Base-by-base conservation (phyloP, 2,797 vertebrate genomes). In the Danio tinwini region DNA sequence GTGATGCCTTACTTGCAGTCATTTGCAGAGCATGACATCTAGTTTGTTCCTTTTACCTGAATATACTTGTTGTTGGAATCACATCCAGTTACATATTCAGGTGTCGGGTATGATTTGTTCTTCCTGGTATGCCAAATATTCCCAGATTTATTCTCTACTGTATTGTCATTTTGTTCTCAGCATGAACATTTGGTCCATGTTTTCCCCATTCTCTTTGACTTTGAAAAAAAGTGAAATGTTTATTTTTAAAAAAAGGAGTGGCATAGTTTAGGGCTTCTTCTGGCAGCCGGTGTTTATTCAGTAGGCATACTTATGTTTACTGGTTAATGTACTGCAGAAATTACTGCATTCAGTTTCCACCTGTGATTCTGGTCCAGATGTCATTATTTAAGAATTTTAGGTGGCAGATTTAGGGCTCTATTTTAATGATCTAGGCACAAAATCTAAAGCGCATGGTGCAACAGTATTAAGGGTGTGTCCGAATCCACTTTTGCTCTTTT, bases 381-480 rank as follows among this genome's bases (percentile, higher is more conserved):
- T 80, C 67, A 83, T 86, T 81, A 84, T 52, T 84, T 69, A 75
- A 74, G 65, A 64, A 79, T 83, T 83, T 69, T 56, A 73, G 73
- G 19, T 44, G 47, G 56, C 68, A 72, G 62, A 78, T 78, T 86
- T 29, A 29, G 1, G 29, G 29, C 3, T 29, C 29, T 29, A 29
- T 29, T 29, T 29, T 29, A 29, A 29, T 29, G 29, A 29, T 29
- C 29, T 29, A 29, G 29, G 3, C 29, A 29, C 29, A 29, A 29
- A 29, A 29, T 1, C 29, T 29, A n/a, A n/a, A n/a, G n/a, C n/a
- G n/a, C n/a, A n/a, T n/a, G n/a, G n/a, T n/a, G n/a, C n/a, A n/a
- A n/a, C n/a, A n/a, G n/a, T n/a, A n/a, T n/a, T n/a, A n/a, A n/a
- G n/a, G n/a, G n/a, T n/a, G n/a, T n/a, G n/a, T n/a, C n/a, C n/a